Evolutionary conservation across 2,113 vertebrate species (phyloP).

Genomic region (Illadopsis cleaveri): DNA sequence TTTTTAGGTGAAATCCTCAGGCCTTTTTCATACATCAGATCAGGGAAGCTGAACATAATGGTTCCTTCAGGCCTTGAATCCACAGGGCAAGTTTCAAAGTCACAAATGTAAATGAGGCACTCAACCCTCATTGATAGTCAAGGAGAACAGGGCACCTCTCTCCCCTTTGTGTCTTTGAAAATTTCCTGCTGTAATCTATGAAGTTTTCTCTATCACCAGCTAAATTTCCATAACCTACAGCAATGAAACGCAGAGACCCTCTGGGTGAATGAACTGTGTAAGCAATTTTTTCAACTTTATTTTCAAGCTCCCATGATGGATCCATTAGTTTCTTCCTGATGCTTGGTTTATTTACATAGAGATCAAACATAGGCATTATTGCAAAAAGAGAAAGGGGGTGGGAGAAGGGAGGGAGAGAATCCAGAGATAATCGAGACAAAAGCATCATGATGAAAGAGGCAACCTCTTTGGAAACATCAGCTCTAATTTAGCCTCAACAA

Average conservation of each 20-base stretch:
- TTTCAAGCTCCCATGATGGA: constrained; percentile 12
- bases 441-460: constrained; percentile 17
- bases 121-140: background rate
- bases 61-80: background rate
- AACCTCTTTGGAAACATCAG: background rate
- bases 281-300: constrained; percentile 43
- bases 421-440: constrained; percentile 32
- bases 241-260: background rate
- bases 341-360: constrained; percentile 37
- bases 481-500: background rate
- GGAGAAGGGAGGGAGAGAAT: background rate
- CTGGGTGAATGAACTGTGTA: constrained; percentile 10
- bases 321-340: constrained; percentile 51
- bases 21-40: background rate
- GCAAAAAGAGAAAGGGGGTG: background rate
- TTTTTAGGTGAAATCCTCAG: background rate
- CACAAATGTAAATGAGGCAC: background rate
- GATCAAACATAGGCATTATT: constrained; percentile 16
- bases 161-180: background rate
- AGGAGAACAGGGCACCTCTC: background rate
- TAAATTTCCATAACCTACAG: constrained; percentile 48
- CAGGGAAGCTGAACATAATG: background rate
- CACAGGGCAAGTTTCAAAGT: background rate
- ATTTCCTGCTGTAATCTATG: background rate
- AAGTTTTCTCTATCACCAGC: background rate